phyloP scores from a whole-genome alignment of 2,888 invertebrate species.

The Osmoderma eremita region DNA sequence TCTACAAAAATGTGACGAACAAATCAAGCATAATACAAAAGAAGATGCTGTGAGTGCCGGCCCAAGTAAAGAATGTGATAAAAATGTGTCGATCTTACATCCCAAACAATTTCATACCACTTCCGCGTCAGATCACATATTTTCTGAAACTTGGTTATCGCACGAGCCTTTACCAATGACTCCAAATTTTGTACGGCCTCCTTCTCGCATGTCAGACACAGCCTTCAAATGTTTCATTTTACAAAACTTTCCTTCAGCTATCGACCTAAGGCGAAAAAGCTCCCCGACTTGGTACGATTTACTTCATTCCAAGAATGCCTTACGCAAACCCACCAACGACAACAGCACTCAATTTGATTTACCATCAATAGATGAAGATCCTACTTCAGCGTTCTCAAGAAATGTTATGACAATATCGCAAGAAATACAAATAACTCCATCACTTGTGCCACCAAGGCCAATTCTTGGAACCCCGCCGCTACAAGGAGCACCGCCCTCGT shows the following conservation, averaged over 20 bases:
- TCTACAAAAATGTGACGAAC: conserved; percentile 32
- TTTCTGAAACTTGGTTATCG: conserved; percentile 16
- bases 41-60: conserved; percentile 3
- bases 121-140: conserved; percentile 30
- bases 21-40: not conserved
- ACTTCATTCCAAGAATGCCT: conserved; percentile 11
- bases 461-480: conserved; percentile 47
- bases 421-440: conserved; percentile 40
- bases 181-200: conserved; percentile 17
- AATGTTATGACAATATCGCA: conserved; percentile 33
- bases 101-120: conserved; percentile 33
- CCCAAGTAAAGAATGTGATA: conserved; percentile 19
- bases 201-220: conserved; percentile 34
- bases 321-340: conserved; percentile 23
- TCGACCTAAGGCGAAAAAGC: conserved; percentile 23
- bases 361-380: conserved; percentile 23
- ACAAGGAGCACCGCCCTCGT: conserved; percentile 56
- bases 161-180: not conserved
- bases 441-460: conserved; percentile 41
- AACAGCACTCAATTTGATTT: conserved; percentile 38
- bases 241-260: conserved; percentile 36
- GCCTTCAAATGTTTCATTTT: conserved; percentile 40
- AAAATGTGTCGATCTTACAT: conserved; percentile 30
- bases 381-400: conserved; percentile 30
- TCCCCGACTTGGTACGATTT: conserved; percentile 25